These are phyloP conservation scores for Sinohyriopsis cumingii DNA, from an alignment of 2,888 invertebrate genomes.

Conservation along the genomic window DNA sequence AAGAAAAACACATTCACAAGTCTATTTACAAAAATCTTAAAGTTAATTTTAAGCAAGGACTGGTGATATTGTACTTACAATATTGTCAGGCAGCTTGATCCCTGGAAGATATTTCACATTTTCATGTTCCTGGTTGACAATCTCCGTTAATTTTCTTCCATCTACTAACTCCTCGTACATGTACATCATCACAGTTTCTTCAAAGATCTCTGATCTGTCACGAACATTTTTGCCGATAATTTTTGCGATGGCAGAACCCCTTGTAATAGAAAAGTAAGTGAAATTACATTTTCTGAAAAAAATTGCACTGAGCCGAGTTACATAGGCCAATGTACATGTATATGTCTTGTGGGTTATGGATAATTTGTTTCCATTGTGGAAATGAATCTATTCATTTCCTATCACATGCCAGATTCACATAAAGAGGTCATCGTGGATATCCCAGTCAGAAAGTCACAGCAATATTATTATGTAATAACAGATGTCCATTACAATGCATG, in stretches of 20 bases:
- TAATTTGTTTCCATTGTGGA: too few relatives aligned
- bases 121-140: slow-evolving; percentile 98
- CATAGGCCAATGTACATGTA: background rate
- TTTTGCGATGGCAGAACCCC: slow-evolving; percentile 98
- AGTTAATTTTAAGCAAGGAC: too few relatives aligned
- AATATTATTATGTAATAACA: too few relatives aligned
- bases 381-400: too few relatives aligned
- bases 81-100: slow-evolving; percentile 92
- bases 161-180: slow-evolving; percentile 94
- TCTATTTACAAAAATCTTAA: too few relatives aligned
- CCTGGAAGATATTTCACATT: slow-evolving; percentile 99
- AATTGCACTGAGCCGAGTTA: background rate
- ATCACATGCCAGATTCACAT: too few relatives aligned
- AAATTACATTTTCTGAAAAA: background rate
- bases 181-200: slow-evolving; percentile 85
- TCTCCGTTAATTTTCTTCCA: slow-evolving; percentile 95
- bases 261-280: slow-evolving; percentile 34
- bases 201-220: slow-evolving; percentile 80
- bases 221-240: slow-evolving; percentile 94
- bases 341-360: too few relatives aligned
- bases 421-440: too few relatives aligned
- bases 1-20: too few relatives aligned
- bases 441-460: too few relatives aligned
- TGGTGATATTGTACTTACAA: slow-evolving; percentile 79
- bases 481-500: too few relatives aligned